These are phyloP conservation scores for Eulemur macaco DNA, from an alignment of 2,113 vertebrate species.

Conservation along the genomic window DNA sequence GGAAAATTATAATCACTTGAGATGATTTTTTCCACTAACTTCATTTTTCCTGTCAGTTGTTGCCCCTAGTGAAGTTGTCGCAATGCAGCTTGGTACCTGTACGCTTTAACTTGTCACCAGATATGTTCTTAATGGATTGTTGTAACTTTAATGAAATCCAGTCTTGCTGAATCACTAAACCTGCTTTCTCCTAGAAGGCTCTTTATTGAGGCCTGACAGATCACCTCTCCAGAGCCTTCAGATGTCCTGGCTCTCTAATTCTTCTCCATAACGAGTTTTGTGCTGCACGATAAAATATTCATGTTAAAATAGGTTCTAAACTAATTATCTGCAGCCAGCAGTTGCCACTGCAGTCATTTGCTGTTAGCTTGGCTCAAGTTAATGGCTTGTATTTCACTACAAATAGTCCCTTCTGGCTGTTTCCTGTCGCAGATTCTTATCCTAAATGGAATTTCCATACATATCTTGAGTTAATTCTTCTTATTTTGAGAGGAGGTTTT, in stretches of 20 bases:
- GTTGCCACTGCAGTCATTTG: constrained; percentile 81
- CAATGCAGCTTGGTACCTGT: background rate
- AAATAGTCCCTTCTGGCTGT: constrained; percentile 86
- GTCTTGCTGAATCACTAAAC: constrained; percentile 68
- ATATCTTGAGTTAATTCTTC: constrained; percentile 75
- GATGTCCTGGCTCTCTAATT: constrained; percentile 80
- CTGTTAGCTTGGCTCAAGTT: constrained; percentile 84
- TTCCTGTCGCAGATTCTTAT: constrained; percentile 82
- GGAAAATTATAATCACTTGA: background rate
- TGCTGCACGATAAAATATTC: constrained; percentile 88
- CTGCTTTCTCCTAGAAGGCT: constrained; percentile 72
- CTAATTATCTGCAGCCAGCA: constrained; percentile 86
- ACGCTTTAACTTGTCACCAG: constrained; percentile 42
- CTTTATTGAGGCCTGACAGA: constrained; percentile 80
- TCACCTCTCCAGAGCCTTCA: constrained; percentile 77
- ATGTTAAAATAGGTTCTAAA: constrained; percentile 86
- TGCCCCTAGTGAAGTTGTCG: constrained; percentile 25
- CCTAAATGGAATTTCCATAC: constrained; percentile 84
- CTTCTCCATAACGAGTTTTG: constrained; percentile 86
- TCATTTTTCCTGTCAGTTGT: background rate
- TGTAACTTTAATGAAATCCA: constrained; percentile 76
- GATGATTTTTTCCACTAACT: constrained; percentile 2
- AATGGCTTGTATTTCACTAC: constrained; percentile 85
- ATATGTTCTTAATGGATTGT: constrained; percentile 16
- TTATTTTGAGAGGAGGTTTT: constrained; percentile 71